Evolutionary conservation across 2,888 invertebrate species (phyloP).

Genomic region (Acrobasis consociella): DNA sequence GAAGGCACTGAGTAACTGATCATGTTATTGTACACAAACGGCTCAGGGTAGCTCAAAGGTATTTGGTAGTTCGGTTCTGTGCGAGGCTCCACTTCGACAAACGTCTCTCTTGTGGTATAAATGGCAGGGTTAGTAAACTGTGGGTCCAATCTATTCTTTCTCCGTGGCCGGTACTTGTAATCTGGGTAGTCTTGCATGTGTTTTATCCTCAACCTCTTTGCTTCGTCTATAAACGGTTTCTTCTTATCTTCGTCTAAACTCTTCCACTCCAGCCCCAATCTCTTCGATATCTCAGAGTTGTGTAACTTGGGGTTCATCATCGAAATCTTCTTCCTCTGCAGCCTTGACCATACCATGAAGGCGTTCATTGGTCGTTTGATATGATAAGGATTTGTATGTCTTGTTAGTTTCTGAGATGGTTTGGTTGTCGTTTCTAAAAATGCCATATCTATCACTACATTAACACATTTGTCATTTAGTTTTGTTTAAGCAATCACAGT

Average conservation of each 20-base stretch:
- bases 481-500: background rate
- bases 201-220: slow-evolving; percentile 88
- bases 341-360: slow-evolving; percentile 98
- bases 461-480: background rate
- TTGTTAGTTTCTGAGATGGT: slow-evolving; percentile 61
- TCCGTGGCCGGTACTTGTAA: slow-evolving; percentile 86
- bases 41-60: slow-evolving; percentile 64
- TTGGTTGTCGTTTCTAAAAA: slow-evolving; percentile 62
- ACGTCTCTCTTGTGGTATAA: slow-evolving; percentile 60
- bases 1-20: slow-evolving; percentile 67
- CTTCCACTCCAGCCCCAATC: slow-evolving; percentile 94
- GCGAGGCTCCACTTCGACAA: slow-evolving; percentile 68
- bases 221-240: slow-evolving; percentile 94
- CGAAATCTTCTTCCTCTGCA: slow-evolving; percentile 93
- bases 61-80: slow-evolving; percentile 61
- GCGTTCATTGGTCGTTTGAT: slow-evolving; percentile 99
- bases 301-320: slow-evolving; percentile 91
- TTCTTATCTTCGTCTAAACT: slow-evolving; percentile 89
- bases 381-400: slow-evolving; percentile 85
- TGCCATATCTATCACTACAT: slow-evolving; percentile 48
- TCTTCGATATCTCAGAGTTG: slow-evolving; percentile 91
- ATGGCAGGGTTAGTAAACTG: slow-evolving; percentile 55
- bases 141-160: slow-evolving; percentile 82
- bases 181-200: slow-evolving; percentile 89
- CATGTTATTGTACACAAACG: slow-evolving; percentile 73